Evolutionary conservation across 2,888 invertebrate genomes (phyloP).

Genomic region (Pristionchus arcanus): DNA sequence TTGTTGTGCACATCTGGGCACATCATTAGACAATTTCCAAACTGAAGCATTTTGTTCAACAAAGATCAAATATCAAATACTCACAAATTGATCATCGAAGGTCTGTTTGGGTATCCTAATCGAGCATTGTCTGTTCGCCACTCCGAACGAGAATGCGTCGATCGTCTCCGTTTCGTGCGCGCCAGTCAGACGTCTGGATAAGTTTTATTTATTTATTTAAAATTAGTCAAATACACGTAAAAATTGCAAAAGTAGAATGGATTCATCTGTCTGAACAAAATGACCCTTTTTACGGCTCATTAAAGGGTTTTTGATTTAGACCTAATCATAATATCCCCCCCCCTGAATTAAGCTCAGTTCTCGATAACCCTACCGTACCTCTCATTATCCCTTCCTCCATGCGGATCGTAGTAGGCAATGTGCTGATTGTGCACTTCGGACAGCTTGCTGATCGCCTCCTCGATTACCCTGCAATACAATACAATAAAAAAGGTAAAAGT

Average conservation of each 20-base stretch:
- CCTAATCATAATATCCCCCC: no score
- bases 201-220: neutral
- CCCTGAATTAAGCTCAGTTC: no score
- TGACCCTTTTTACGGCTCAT: no score
- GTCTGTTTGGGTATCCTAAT: constrained; percentile 94
- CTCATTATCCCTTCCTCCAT: constrained; percentile 93
- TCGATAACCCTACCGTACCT: constrained; percentile 84
- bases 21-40: no score
- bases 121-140: constrained; percentile 85
- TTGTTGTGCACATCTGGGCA: no score
- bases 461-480: constrained; percentile 85
- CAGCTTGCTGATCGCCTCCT: constrained; percentile 94
- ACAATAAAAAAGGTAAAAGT: no score
- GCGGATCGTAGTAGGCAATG: constrained; percentile 93
- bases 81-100: constrained; percentile 70
- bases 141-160: constrained; percentile 89
- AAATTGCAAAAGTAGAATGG: no score
- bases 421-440: constrained; percentile 93
- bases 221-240: neutral
- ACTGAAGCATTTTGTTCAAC: no score
- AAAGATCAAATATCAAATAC: constrained; percentile 54
- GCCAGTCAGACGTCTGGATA: constrained; percentile 88
- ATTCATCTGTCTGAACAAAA: no score
- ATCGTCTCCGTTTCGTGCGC: constrained; percentile 96
- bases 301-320: no score